These are phyloP conservation scores for Porites rus DNA, from an alignment of 92 coral and sea anemone genomes.

Conservation along the genomic window DNA sequence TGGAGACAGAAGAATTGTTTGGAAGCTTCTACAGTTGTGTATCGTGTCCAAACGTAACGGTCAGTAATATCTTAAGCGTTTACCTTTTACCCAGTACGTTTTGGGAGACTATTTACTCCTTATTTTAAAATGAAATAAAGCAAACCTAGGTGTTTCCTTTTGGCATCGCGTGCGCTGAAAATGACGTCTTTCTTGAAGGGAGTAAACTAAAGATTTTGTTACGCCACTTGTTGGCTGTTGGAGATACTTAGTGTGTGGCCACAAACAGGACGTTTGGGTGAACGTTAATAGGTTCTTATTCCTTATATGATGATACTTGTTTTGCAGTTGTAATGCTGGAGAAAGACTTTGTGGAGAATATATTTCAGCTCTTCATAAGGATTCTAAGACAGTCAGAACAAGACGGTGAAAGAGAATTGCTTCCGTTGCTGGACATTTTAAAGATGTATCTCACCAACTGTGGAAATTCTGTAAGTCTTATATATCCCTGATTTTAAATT, in stretches of 20 bases:
- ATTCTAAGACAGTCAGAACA: constrained; percentile 31
- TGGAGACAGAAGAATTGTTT: constrained; percentile 19
- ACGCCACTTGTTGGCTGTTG: no score
- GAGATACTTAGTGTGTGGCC: no score
- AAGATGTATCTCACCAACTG: constrained; percentile 19
- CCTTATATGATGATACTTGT: not conserved
- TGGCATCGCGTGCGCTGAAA: no score
- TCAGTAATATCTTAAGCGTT: not conserved
- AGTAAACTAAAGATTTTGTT: no score
- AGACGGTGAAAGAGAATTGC: constrained; percentile 12
- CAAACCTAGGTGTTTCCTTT: no score
- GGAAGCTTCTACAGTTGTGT: constrained; percentile 41
- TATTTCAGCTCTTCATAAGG: constrained; percentile 40
- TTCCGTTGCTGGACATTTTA: constrained; percentile 31
- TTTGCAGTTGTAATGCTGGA: constrained; percentile 24
- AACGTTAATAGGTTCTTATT: no score
- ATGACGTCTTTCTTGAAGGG: no score
- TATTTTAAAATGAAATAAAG: no score
- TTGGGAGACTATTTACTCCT: not conserved
- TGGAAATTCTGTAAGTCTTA: constrained; percentile 17
- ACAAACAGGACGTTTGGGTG: no score
- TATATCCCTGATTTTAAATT: not conserved
- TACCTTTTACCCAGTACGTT: not conserved
- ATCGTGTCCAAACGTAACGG: constrained; percentile 24
- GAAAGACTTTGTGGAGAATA: constrained; percentile 22